A percentile compares a stretch with the other conserved stretches of the same genome.
These are phyloP conservation scores for Carollia perspicillata DNA, from an alignment of 2,113 vertebrate species.

Conservation along the genomic window DNA sequence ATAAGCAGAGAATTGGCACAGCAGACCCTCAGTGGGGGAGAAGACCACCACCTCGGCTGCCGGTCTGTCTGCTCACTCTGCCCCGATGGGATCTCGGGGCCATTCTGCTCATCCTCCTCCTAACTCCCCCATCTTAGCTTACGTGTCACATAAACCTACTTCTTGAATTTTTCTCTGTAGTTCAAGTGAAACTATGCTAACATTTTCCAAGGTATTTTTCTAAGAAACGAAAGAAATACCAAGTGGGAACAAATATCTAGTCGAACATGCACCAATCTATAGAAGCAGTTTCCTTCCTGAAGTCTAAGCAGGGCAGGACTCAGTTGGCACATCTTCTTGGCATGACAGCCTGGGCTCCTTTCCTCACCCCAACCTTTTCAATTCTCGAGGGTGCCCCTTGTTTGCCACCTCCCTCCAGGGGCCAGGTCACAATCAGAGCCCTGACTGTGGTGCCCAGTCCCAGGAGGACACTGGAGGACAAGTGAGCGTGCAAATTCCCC, in stretches of 20 bases:
- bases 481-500: not conserved
- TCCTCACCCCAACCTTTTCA: not conserved
- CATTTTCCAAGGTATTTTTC: not conserved
- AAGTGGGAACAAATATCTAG: not conserved
- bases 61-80: not conserved
- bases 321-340: fast-evolving
- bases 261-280: no score
- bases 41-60: not conserved
- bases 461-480: not conserved
- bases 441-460: not conserved
- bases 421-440: not conserved
- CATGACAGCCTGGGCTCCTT: not conserved
- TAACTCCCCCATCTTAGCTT: not conserved
- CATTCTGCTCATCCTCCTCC: not conserved
- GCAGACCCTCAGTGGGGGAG: not conserved
- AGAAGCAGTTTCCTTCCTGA: not conserved
- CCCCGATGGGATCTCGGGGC: not conserved
- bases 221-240: not conserved
- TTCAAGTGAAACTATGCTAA: not conserved
- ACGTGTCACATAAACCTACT: not conserved
- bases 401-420: not conserved
- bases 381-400: not conserved
- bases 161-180: not conserved
- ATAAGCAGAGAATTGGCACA: not conserved
- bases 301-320: not conserved